These are phyloP conservation scores for Ephialtes manifestator DNA, from an alignment of 2,888 invertebrate species.

Conservation along the genomic window DNA sequence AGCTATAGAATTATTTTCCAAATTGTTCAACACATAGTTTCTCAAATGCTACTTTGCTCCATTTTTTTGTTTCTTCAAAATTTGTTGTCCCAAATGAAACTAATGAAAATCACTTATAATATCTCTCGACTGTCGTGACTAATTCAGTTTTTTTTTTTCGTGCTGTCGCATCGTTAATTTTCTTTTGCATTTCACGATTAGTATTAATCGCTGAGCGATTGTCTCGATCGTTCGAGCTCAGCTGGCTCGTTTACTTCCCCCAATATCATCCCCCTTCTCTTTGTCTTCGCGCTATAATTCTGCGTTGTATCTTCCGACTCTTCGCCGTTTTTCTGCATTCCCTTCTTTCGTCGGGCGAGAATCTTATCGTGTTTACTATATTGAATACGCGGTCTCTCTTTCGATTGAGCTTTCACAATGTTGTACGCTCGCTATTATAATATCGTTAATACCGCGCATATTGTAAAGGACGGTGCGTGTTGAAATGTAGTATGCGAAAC, in stretches of 20 bases:
- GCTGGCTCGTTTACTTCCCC: background rate
- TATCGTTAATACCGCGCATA: background rate
- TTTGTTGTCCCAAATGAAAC: too few species aligned
- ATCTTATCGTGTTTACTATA: constrained; percentile 74
- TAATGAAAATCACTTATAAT: background rate
- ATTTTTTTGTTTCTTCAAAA: too few species aligned
- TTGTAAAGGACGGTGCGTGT: constrained; percentile 16
- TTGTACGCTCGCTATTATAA: constrained; percentile 15
- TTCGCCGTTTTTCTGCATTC: constrained; percentile 7
- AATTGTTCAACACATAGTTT: too few species aligned
- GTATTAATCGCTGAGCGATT: background rate
- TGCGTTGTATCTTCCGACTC: constrained; percentile 21
- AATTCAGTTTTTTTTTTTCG: background rate
- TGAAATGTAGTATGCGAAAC: constrained; percentile 44
- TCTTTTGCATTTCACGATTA: background rate
- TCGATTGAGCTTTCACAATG: constrained; percentile 45
- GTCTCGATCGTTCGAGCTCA: constrained; percentile 10
- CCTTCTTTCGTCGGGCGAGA: constrained; percentile 14
- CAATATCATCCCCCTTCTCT: constrained; percentile 23
- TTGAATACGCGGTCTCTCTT: constrained; percentile 41
- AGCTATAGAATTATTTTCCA: too few species aligned
- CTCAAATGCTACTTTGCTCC: too few species aligned
- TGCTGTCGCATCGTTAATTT: background rate
- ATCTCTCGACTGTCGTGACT: background rate
- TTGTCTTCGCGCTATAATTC: background rate